These are phyloP conservation scores for Pediacus dermestoides DNA, from an alignment of 2,888 invertebrate genomes.

Conservation along the genomic window DNA sequence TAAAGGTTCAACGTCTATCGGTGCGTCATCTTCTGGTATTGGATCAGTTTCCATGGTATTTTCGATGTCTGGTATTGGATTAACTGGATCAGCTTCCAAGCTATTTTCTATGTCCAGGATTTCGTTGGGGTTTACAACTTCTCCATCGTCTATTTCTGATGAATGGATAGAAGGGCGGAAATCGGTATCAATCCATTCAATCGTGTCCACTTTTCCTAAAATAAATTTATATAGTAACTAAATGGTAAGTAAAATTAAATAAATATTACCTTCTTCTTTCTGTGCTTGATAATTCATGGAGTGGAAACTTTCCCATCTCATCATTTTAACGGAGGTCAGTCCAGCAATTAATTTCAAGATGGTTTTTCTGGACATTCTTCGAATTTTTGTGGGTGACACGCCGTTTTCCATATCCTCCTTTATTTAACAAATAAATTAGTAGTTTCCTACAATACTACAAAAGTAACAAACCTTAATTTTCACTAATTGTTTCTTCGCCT, in stretches of 20 bases:
- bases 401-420: slow-evolving; percentile 6
- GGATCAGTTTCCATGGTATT: neutral
- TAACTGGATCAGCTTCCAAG: neutral
- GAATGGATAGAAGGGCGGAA: no score
- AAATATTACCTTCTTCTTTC: slow-evolving; percentile 31
- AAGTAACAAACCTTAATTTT: slow-evolving; percentile 10
- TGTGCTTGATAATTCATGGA: slow-evolving; percentile 31
- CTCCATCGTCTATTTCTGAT: no score
- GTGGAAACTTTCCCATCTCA: slow-evolving; percentile 33
- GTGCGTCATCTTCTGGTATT: neutral
- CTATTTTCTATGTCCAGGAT: no score
- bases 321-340: no score
- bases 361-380: slow-evolving; percentile 27
- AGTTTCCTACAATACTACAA: slow-evolving; percentile 8
- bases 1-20: neutral
- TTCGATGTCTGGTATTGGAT: no score
- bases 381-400: slow-evolving; percentile 23
- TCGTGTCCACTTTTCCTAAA: no score
- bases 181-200: no score
- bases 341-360: no score
- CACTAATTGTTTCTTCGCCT: slow-evolving; percentile 2
- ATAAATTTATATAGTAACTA: no score
- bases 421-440: slow-evolving; percentile 11
- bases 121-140: no score
- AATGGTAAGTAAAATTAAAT: neutral